Conservation (phyloP, 1,140 invertebrate genomes). For the Platyscapa corneri region DNA sequence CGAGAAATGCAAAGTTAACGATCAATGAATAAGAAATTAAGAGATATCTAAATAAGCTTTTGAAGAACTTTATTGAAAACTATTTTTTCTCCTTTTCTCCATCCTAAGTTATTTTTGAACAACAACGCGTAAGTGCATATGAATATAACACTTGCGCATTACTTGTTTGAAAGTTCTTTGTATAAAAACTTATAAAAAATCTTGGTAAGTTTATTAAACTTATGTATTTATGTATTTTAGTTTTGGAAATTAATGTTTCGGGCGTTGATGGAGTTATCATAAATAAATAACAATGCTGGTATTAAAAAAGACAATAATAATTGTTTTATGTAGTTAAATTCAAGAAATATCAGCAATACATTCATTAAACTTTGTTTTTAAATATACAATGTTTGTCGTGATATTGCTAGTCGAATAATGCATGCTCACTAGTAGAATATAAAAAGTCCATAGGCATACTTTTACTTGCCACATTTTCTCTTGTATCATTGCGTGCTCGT, state of each 20-base stretch:
- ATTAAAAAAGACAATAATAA: background rate
- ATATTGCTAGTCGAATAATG: background rate
- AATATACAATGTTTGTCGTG: background rate
- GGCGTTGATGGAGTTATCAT: background rate
- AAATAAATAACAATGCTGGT: background rate
- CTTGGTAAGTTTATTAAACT: background rate
- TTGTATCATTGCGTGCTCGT: background rate
- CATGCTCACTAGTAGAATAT: background rate
- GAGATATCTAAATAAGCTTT: slow-evolving; percentile 39
- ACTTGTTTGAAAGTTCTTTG: background rate
- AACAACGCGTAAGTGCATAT: background rate
- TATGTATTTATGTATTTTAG: background rate
- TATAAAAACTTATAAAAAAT: background rate
- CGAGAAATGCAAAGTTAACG: slow-evolving; percentile 36
- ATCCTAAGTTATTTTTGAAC: background rate
- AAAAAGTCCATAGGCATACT: background rate
- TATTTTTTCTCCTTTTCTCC: background rate
- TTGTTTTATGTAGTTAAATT: background rate
- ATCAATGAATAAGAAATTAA: slow-evolving; percentile 47
- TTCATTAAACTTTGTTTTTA: background rate
- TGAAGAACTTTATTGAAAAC: background rate
- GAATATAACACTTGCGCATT: background rate
- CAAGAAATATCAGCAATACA: too few relatives aligned
- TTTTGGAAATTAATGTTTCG: background rate
- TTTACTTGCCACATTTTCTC: too few relatives aligned